Conservation (phyloP, 1,140 invertebrate species). For the Neoseiulus cucumeris region DNA sequence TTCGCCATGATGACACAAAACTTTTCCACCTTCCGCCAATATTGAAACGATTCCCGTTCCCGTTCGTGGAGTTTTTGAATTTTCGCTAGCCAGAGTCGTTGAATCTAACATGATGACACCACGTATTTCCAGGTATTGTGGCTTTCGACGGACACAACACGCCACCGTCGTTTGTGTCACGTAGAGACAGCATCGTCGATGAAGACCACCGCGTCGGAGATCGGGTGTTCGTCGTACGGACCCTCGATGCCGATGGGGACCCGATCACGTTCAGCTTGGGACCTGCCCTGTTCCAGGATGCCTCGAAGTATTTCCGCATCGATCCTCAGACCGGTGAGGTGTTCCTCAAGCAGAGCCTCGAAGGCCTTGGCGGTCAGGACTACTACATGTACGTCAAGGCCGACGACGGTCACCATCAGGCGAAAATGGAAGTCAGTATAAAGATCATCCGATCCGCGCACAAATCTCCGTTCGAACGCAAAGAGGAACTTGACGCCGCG, state of each 20-base stretch:
- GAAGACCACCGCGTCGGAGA: not conserved
- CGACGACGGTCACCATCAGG: slow-evolving; percentile 35
- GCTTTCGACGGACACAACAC: not conserved
- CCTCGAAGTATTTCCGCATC: slow-evolving; percentile 41
- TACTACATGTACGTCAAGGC: slow-evolving; percentile 47
- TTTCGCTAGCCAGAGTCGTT: too few species aligned
- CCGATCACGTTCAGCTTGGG: slow-evolving; percentile 37
- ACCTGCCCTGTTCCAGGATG: slow-evolving; percentile 25
- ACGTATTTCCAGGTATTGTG: too few species aligned
- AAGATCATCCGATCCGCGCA: slow-evolving; percentile 11
- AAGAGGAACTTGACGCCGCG: not conserved
- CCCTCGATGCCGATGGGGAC: slow-evolving; percentile 39
- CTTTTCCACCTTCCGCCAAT: too few species aligned
- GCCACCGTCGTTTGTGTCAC: not conserved
- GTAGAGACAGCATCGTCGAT: not conserved
- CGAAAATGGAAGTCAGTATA: slow-evolving; percentile 16
- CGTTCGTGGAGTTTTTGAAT: too few species aligned
- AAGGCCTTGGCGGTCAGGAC: slow-evolving; percentile 42
- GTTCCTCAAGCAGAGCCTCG: slow-evolving; percentile 43
- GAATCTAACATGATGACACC: too few species aligned
- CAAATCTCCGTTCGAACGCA: not conserved
- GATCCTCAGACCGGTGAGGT: slow-evolving; percentile 44
- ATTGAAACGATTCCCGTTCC: too few species aligned
- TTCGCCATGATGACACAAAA: too few species aligned
- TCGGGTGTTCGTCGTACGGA: slow-evolving; percentile 3